Evolutionary conservation across 1,140 invertebrate genomes (phyloP), one percentile per base, ranked within the genome.

Genomic region (Dinoponera quadriceps): DNA sequence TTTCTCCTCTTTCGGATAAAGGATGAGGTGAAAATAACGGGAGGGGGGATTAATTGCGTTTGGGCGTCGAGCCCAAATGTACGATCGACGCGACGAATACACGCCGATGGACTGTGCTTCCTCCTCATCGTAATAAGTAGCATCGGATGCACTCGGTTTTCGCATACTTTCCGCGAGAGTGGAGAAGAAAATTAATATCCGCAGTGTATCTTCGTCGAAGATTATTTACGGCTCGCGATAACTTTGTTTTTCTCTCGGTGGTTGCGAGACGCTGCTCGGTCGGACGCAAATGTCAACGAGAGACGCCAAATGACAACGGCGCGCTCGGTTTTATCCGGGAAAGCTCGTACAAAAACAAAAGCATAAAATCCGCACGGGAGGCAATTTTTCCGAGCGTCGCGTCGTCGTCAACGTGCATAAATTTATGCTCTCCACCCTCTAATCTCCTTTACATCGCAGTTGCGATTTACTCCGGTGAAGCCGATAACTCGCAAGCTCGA

Each of bases 401-500:
- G n/a, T n/a, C n/a, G n/a, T n/a, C 5, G 13, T 55, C 44, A 59
- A 51, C n/a, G n/a, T n/a, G 49, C n/a, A 55, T 68, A 57, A 57
- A 78, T 78, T 57, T 68, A 49, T 18, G 18, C 18, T 55, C 1
- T 68, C 62, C 62, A 44, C 18, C 29, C 27, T 69, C 29, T 44
- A 44, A 22, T 78, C 51, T 22, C 55, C 20, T 57, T 68, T 44
- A 57, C 16, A 44, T 68, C 60, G 48, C 59, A 75, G 63, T 44
- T 33, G 49, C 33, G 27, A 68, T 25, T 78, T 38, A 69, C 27
- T 29, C 33, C 16, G 29, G 1, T 78, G 68, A 54, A 78, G 63
- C 60, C 62, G 20, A 78, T 68, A 78, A 3, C 62, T 78, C 65
- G 63, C 33, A 69, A 78, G 51, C 51, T 55, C 29, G 51, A 78